phyloP scores from a whole-genome alignment of 2,888 invertebrate species.

The Psylliodes chrysocephalus region DNA sequence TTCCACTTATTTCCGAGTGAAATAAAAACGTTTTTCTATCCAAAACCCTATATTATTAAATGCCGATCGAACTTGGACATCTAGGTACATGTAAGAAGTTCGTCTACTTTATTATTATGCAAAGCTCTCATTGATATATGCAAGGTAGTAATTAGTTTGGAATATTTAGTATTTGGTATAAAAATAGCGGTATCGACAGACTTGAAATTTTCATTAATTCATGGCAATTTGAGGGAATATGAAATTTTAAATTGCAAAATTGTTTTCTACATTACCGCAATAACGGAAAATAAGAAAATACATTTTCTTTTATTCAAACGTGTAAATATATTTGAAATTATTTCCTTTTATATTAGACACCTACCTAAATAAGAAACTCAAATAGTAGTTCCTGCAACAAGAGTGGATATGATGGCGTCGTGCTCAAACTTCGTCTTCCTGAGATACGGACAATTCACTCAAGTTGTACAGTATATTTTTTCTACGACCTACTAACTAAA shows the following conservation, averaged over 20 bases:
- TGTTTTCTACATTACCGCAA: background rate
- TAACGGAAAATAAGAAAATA: no score
- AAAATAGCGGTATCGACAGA: background rate
- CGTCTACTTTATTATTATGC: background rate
- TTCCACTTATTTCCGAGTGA: no score
- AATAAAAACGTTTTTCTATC: background rate
- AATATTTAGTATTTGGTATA: conserved; percentile 13
- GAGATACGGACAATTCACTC: no score
- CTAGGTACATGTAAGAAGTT: background rate
- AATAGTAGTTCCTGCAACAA: no score
- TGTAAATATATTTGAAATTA: no score
- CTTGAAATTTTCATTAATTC: background rate
- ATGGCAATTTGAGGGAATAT: background rate
- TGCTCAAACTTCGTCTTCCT: no score
- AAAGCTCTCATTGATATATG: conserved; percentile 6
- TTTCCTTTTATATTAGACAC: no score
- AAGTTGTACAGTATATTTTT: no score
- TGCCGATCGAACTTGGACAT: background rate
- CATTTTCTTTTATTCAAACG: no score
- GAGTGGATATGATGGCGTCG: no score
- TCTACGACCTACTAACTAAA: no score
- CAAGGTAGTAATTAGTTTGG: conserved; percentile 1
- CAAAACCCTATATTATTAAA: background rate
- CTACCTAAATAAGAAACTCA: no score
- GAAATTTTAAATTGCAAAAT: conserved; percentile 1